Evolutionary conservation across 2,888 invertebrate species (phyloP).

Genomic region (Stenodema calcarata): DNA sequence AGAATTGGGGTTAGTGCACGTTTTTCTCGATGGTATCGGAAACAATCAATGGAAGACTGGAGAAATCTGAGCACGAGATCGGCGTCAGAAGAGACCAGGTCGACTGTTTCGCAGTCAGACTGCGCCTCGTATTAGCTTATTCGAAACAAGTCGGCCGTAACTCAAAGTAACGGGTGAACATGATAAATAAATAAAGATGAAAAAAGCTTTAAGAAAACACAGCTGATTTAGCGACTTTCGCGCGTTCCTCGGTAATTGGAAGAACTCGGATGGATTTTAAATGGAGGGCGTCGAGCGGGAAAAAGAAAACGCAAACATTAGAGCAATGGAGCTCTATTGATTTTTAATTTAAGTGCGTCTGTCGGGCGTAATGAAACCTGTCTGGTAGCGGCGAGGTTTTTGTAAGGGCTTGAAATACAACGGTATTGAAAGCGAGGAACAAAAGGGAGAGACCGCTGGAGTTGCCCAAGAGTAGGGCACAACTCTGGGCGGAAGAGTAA

Average conservation of each 20-base stretch:
- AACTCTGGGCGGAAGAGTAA: background rate
- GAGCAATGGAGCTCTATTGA: background rate
- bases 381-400: background rate
- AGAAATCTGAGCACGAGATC: background rate
- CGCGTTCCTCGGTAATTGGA: background rate
- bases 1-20: background rate
- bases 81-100: background rate
- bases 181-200: background rate
- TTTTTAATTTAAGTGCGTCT: background rate
- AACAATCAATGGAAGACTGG: background rate
- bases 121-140: background rate
- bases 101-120: background rate
- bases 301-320: background rate
- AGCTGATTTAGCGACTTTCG: background rate
- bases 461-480: background rate
- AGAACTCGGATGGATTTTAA: background rate
- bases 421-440: background rate
- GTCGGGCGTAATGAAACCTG: background rate
- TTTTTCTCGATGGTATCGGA: background rate
- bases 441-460: constrained; percentile 15
- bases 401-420: constrained; percentile 6
- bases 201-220: background rate
- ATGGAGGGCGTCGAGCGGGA: background rate
- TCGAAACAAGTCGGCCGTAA: background rate
- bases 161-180: background rate